Conservation (phyloP, 2,888 invertebrate species). For the Theodoxus fluviatilis region DNA sequence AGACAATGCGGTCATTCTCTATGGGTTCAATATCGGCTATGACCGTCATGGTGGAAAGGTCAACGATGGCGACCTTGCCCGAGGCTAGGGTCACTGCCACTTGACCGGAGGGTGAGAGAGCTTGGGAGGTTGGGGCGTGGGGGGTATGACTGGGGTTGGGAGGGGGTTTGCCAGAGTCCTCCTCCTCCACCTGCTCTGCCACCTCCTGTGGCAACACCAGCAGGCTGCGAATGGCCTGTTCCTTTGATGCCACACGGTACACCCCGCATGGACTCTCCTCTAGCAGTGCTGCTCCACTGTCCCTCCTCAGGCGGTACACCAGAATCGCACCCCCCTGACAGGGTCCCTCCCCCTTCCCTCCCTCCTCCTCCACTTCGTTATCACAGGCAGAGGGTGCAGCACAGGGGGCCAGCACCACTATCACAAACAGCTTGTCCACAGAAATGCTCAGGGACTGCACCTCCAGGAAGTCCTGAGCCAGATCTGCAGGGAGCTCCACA, state of each 20-base stretch:
- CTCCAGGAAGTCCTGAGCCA: slow-evolving; percentile 67
- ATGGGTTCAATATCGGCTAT: slow-evolving; percentile 71
- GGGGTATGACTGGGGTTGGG: slow-evolving; percentile 32
- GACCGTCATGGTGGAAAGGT: slow-evolving; percentile 75
- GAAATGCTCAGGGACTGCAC: slow-evolving; percentile 76
- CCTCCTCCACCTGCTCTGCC: slow-evolving; percentile 49
- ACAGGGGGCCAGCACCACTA: slow-evolving; percentile 63
- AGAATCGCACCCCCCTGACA: slow-evolving; percentile 67
- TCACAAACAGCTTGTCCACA: slow-evolving; percentile 74
- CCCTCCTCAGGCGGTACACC: slow-evolving; percentile 70
- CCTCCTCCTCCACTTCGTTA: not conserved
- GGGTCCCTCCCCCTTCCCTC: slow-evolving; percentile 18
- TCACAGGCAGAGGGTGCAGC: not conserved
- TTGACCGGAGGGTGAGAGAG: slow-evolving; percentile 21
- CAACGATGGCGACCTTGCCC: slow-evolving; percentile 78
- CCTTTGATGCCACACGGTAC: slow-evolving; percentile 36
- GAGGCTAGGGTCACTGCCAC: slow-evolving; percentile 66
- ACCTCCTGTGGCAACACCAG: slow-evolving; percentile 54
- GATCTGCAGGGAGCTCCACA: slow-evolving; percentile 50
- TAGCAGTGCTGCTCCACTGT: slow-evolving; percentile 68
- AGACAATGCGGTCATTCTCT: slow-evolving; percentile 71
- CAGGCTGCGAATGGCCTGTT: slow-evolving; percentile 45
- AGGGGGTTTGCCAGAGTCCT: slow-evolving; percentile 34
- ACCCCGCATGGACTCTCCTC: slow-evolving; percentile 72
- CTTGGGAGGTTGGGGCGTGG: slow-evolving; percentile 31